phyloP scores from a whole-genome alignment of 2,888 invertebrate genomes.

The Macropis europaea region DNA sequence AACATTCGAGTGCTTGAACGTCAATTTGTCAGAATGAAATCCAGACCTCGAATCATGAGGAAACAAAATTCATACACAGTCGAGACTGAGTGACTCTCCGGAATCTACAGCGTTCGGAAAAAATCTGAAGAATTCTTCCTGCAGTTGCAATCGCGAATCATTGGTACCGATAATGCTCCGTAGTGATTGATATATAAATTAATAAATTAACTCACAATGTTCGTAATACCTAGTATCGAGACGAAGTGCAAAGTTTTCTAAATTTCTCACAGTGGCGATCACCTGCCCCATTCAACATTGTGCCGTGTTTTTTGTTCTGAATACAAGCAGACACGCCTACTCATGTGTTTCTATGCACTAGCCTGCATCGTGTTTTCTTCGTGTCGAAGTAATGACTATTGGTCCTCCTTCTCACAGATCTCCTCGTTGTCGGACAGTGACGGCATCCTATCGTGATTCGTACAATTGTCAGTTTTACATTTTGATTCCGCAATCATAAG shows the following conservation, averaged over 20 bases:
- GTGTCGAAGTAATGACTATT: conserved; percentile 48
- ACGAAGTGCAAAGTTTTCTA: conserved; percentile 23
- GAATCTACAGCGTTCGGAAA: neutral
- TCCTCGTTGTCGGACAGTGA: conserved; percentile 65
- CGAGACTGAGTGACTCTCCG: neutral
- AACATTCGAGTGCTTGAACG: neutral
- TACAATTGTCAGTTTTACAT: conserved; percentile 69
- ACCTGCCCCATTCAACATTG: neutral
- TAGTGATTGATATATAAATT: conserved; percentile 26
- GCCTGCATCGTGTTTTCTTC: conserved; percentile 5
- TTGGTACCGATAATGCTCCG: conserved; percentile 8
- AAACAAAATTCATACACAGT: neutral
- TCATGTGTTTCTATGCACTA: neutral
- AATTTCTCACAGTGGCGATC: conserved; percentile 14
- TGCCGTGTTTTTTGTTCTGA: neutral
- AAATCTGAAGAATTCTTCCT: neutral
- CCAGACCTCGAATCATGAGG: neutral
- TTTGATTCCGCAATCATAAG: conserved; percentile 84
- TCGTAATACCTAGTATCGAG: conserved; percentile 38
- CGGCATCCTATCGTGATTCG: conserved; percentile 75
- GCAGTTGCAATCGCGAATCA: neutral
- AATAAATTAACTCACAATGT: conserved; percentile 30
- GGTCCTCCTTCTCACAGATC: conserved; percentile 61
- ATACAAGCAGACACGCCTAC: conserved; percentile 1
- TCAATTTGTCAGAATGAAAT: neutral